These are phyloP conservation scores for Pandion haliaetus DNA, from an alignment of 2,113 vertebrate species.

Conservation along the genomic window DNA sequence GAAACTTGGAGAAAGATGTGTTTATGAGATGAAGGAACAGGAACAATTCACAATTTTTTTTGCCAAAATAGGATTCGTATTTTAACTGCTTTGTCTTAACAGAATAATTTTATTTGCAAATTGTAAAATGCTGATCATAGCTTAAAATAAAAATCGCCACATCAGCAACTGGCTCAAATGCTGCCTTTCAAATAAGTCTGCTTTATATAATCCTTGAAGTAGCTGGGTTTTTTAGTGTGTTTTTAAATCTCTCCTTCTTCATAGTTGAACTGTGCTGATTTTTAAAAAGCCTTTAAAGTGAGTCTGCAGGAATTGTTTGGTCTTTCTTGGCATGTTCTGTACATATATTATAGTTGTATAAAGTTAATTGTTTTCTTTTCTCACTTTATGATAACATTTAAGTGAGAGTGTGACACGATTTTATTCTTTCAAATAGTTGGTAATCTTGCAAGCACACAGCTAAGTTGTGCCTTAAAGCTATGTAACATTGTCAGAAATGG, in stretches of 20 bases:
- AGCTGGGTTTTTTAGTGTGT: neutral
- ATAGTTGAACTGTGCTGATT: neutral
- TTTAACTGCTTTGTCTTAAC: neutral
- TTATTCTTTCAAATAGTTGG: neutral
- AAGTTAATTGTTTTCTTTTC: neutral
- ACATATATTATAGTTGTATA: neutral
- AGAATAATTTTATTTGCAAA: neutral
- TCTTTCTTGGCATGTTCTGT: neutral
- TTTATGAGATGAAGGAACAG: neutral
- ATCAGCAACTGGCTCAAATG: neutral
- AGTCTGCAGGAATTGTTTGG: neutral
- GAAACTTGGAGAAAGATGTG: neutral
- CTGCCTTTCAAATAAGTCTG: neutral
- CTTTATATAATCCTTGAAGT: neutral
- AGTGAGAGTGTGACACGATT: neutral
- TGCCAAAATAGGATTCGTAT: neutral
- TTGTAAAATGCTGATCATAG: neutral
- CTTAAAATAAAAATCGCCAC: slow-evolving; percentile 3
- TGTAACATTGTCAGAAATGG: neutral
- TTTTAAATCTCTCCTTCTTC: neutral
- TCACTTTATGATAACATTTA: neutral
- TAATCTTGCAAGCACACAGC: neutral
- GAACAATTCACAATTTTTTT: neutral
- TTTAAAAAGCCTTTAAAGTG: neutral
- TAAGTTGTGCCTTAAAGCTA: neutral